Percentiles rank a stretch among this genome's conserved stretches.
These are phyloP conservation scores for Pachypanchax playfairii DNA, from an alignment of 2,113 vertebrate genomes.

Conservation along the genomic window DNA sequence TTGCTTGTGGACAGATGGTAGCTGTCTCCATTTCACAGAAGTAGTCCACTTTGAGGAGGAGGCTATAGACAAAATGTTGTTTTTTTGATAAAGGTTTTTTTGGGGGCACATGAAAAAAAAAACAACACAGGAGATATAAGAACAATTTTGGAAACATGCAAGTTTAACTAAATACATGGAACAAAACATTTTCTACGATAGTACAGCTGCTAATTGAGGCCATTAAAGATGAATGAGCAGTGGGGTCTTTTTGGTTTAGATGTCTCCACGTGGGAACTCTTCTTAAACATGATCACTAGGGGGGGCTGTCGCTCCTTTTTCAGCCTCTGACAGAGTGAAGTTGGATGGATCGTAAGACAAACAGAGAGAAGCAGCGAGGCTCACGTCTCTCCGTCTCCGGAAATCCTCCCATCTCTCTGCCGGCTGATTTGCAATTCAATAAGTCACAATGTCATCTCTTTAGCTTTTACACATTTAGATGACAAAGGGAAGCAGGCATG, in stretches of 20 bases:
- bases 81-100: too few species aligned
- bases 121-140: not conserved
- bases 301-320: slow-evolving; percentile 67
- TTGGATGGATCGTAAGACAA: slow-evolving; percentile 2
- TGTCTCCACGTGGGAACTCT: too few species aligned
- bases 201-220: too few species aligned
- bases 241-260: not conserved
- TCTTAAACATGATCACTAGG: slow-evolving; percentile 53
- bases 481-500: slow-evolving; percentile 59
- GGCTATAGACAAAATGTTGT: too few species aligned
- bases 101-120: slow-evolving; percentile 7
- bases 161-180: slow-evolving; percentile 15
- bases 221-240: slow-evolving; percentile 4
- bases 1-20: slow-evolving; percentile 18
- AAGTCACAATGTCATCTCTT: slow-evolving; percentile 75
- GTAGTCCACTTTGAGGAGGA: slow-evolving; percentile 7
- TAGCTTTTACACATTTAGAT: slow-evolving; percentile 69
- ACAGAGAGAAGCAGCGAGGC: not conserved
- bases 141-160: not conserved
- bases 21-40: not conserved
- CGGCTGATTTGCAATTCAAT: slow-evolving; percentile 76
- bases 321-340: not conserved
- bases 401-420: slow-evolving; percentile 62
- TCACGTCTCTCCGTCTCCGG: slow-evolving; percentile 51
- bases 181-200: too few species aligned